phyloP scores from a whole-genome alignment of 2,888 invertebrate genomes.

The Drosophila histrio region DNA sequence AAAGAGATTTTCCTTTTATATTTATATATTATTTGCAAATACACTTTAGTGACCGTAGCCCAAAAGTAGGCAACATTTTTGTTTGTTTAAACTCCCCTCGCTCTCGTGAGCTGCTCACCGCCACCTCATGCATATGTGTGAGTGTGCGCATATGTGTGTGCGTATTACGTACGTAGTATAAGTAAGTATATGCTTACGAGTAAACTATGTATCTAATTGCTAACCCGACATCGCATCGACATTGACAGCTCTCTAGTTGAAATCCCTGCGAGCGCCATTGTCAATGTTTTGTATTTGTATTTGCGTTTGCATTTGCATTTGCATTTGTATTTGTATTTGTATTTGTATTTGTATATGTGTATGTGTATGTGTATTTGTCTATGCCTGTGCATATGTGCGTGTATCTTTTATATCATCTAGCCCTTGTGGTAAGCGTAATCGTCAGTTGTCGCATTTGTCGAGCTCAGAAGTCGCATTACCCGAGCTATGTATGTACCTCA shows the following conservation, averaged over 20 bases:
- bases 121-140: not conserved
- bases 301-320: not conserved
- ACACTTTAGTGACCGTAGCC: slow-evolving; percentile 23
- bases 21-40: not conserved
- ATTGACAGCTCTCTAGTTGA: slow-evolving; percentile 16
- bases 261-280: not conserved
- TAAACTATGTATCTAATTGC: slow-evolving; percentile 29
- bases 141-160: slow-evolving; percentile 2
- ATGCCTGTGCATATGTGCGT: not conserved
- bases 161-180: not conserved
- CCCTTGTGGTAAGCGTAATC: slow-evolving; percentile 17
- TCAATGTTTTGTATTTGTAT: not conserved
- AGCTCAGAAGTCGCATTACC: slow-evolving; percentile 18
- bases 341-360: not conserved
- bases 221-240: slow-evolving; percentile 20
- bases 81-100: not conserved
- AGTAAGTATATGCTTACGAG: slow-evolving; percentile 10
- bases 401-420: not conserved
- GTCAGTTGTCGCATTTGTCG: slow-evolving; percentile 21
- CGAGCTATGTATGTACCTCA: not conserved
- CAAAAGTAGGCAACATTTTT: slow-evolving; percentile 43
- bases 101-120: not conserved
- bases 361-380: not conserved
- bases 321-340: not conserved
- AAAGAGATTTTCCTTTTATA: slow-evolving; percentile 41